phyloP scores from a whole-genome alignment of 2,113 vertebrate species.

The Percina caprodes region DNA sequence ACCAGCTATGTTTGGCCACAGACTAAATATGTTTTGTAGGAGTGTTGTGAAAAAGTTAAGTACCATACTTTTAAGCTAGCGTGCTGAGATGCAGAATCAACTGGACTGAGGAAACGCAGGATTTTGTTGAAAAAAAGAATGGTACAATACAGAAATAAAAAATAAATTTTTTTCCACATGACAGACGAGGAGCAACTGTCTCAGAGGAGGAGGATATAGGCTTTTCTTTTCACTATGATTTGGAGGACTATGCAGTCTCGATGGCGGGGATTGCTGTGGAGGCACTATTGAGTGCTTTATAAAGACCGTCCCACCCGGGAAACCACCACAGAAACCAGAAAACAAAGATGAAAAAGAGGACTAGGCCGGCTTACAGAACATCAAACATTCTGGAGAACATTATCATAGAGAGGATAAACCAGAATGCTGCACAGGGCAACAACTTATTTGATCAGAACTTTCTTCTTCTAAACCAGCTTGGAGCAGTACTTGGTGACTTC shows the following conservation, averaged over 20 bases:
- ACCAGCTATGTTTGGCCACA: slow-evolving; percentile 25
- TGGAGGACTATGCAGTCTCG: slow-evolving; percentile 54
- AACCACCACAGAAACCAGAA: slow-evolving; percentile 57
- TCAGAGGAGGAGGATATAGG: slow-evolving; percentile 59
- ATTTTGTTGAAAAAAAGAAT: slow-evolving; percentile 73
- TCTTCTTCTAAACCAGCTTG: slow-evolving; percentile 13
- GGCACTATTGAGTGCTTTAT: slow-evolving; percentile 71
- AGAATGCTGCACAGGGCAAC: slow-evolving; percentile 14
- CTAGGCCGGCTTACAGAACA: slow-evolving; percentile 55
- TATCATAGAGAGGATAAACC: slow-evolving; percentile 34
- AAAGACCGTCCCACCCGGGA: slow-evolving; percentile 71
- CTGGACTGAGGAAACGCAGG: slow-evolving; percentile 47
- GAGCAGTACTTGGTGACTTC: not conserved
- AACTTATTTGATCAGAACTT: slow-evolving; percentile 29
- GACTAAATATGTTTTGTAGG: slow-evolving; percentile 39
- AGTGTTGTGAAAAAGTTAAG: slow-evolving; percentile 45
- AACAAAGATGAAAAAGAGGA: slow-evolving; percentile 65
- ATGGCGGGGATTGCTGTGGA: slow-evolving; percentile 60
- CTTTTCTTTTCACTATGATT: slow-evolving; percentile 63
- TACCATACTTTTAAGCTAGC: slow-evolving; percentile 37
- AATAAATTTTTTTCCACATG: slow-evolving; percentile 61
- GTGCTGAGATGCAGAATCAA: slow-evolving; percentile 54
- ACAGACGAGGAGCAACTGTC: slow-evolving; percentile 45
- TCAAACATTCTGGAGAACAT: slow-evolving; percentile 62
- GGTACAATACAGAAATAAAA: slow-evolving; percentile 62